Percentiles rank a stretch among this genome's conserved stretches.
These are phyloP conservation scores for Pantelozetes paolii DNA, from an alignment of 2,888 invertebrate species.

Conservation along the genomic window DNA sequence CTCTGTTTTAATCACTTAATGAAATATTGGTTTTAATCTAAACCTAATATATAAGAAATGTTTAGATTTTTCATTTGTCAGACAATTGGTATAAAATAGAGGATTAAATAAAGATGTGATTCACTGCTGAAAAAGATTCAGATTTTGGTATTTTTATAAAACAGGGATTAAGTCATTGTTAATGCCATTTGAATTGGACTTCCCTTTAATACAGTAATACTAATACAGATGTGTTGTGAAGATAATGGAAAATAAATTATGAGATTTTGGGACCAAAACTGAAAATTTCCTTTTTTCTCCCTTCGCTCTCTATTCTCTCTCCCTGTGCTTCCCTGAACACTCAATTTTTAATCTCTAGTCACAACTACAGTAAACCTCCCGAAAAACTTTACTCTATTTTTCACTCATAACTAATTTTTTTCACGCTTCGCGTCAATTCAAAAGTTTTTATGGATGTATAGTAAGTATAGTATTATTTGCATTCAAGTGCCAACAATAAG, in stretches of 20 bases:
- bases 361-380: neutral
- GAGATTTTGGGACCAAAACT: conserved; percentile 11
- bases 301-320: neutral
- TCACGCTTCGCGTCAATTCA: conserved; percentile 2
- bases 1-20: no score
- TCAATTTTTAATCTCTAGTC: neutral
- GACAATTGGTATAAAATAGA: neutral
- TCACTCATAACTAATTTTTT: conserved; percentile 21
- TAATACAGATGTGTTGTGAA: conserved; percentile 29
- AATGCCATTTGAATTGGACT: conserved; percentile 19
- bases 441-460: neutral
- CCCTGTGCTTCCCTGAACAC: no score
- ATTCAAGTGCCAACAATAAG: neutral
- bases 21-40: no score
- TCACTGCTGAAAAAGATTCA: neutral
- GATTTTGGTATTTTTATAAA: conserved; percentile 10
- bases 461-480: neutral
- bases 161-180: conserved; percentile 6
- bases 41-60: neutral
- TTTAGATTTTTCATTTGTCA: neutral
- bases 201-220: conserved; percentile 25
- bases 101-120: neutral
- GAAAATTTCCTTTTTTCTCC: neutral
- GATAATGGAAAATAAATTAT: conserved; percentile 35
- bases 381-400: neutral